phyloP scores from a whole-genome alignment of 2,797 vertebrate species.

The Corythornis leucogaster region DNA sequence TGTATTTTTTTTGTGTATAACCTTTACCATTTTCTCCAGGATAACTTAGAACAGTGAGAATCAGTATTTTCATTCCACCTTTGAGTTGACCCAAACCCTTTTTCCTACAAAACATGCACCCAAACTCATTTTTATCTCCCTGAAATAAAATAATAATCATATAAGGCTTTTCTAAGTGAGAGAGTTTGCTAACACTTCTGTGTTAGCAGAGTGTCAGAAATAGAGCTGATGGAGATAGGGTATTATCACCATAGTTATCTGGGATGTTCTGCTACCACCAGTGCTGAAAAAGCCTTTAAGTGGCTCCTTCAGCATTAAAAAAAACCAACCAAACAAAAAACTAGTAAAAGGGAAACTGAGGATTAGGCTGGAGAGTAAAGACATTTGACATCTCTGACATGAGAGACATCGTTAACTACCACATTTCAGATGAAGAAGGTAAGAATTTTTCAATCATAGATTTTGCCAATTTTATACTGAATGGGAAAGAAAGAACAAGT shows the following conservation, averaged over 20 bases:
- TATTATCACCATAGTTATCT: neutral
- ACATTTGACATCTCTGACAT: neutral
- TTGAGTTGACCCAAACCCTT: neutral
- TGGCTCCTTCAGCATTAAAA: neutral
- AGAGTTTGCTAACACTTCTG: neutral
- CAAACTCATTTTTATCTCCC: neutral
- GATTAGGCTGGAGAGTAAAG: neutral
- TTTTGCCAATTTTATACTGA: neutral
- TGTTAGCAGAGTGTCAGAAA: neutral
- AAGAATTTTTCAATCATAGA: neutral
- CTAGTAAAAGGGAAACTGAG: neutral
- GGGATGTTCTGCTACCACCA: neutral
- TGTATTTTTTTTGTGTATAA: neutral
- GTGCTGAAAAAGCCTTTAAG: neutral
- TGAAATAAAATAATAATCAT: neutral
- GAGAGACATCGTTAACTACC: neutral
- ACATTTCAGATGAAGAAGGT: neutral
- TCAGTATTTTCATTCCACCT: neutral
- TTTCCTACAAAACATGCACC: neutral
- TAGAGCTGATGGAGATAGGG: neutral
- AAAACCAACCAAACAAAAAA: neutral
- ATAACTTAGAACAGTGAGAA: neutral
- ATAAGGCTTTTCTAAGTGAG: neutral
- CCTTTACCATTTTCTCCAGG: neutral
- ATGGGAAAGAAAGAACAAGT: neutral